phyloP scores from a whole-genome alignment of 2,797 vertebrate species.

The Clarias platycephalus region DNA sequence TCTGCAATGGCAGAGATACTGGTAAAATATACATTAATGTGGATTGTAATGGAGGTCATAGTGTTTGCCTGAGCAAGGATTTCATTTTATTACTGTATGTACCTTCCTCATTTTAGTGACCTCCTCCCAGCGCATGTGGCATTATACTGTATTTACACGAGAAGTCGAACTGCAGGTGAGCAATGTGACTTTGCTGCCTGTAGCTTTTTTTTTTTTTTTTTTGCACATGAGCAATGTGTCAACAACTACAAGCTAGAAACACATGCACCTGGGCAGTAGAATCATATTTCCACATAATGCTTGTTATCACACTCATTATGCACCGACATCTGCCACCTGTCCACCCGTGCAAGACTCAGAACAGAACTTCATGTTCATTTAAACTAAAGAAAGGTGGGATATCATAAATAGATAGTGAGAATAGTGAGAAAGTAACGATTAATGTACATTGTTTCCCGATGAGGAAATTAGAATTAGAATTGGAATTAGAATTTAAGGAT shows the following conservation, averaged over 20 bases:
- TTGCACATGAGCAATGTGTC: slow-evolving; percentile 12
- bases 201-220: too few species aligned
- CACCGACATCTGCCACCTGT: slow-evolving; percentile 32
- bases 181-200: slow-evolving; percentile 2
- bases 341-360: slow-evolving; percentile 20
- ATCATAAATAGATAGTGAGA: background rate
- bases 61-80: background rate
- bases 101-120: background rate
- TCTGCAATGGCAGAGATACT: slow-evolving; percentile 11
- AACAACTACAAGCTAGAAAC: slow-evolving; percentile 69
- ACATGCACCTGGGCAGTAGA: slow-evolving; percentile 48
- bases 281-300: slow-evolving; percentile 16
- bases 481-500: background rate
- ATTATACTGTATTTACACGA: background rate
- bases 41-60: background rate
- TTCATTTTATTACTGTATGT: background rate
- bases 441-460: background rate
- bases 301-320: slow-evolving; percentile 38
- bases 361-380: slow-evolving; percentile 35
- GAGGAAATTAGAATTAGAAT: background rate
- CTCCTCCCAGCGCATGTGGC: background rate
- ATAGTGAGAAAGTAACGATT: background rate
- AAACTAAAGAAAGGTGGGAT: background rate
- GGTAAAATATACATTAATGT: background rate
- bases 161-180: slow-evolving; percentile 14